A percentile compares a stretch with the other conserved stretches of the same genome.
Evolutionary conservation across 1,140 invertebrate genomes (phyloP).

Genomic region (Drosophila quadrilineata): DNA sequence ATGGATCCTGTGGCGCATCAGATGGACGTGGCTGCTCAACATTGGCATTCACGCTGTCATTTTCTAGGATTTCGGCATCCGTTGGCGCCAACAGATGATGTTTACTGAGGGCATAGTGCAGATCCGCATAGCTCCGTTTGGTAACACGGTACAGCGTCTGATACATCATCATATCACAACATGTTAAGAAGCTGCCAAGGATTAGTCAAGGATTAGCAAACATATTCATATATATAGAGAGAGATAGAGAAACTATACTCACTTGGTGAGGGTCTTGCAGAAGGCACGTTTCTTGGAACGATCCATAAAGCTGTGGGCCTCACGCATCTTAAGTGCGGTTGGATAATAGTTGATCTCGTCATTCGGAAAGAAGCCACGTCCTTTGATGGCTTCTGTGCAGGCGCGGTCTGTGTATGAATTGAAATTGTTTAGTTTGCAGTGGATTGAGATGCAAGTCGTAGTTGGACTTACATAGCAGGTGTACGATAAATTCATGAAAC

Average conservation of each 20-base stretch:
- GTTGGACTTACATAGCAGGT: slow-evolving; percentile 58
- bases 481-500: slow-evolving; percentile 62
- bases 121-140: slow-evolving; percentile 53
- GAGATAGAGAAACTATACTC: slow-evolving; percentile 27
- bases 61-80: slow-evolving; percentile 35
- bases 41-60: slow-evolving; percentile 35
- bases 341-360: slow-evolving; percentile 84
- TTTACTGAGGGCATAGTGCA: slow-evolving; percentile 45
- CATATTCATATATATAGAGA: no score
- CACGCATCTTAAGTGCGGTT: slow-evolving; percentile 82
- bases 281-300: slow-evolving; percentile 90
- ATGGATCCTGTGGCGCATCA: slow-evolving; percentile 62
- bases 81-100: slow-evolving; percentile 59
- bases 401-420: slow-evolving; percentile 82
- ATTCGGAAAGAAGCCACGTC: slow-evolving; percentile 88
- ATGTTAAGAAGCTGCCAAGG: slow-evolving; percentile 52
- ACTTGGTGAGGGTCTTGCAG: slow-evolving; percentile 88
- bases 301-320: slow-evolving; percentile 90
- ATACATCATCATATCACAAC: slow-evolving; percentile 63
- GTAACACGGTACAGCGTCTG: slow-evolving; percentile 66
- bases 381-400: slow-evolving; percentile 87
- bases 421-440: neutral
- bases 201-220: no score
- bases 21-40: slow-evolving; percentile 54
- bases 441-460: neutral